Percentiles rank a stretch among this genome's conserved stretches.
Evolutionary conservation across 2,113 vertebrate species (phyloP).

Genomic region (Lophius piscatorius): DNA sequence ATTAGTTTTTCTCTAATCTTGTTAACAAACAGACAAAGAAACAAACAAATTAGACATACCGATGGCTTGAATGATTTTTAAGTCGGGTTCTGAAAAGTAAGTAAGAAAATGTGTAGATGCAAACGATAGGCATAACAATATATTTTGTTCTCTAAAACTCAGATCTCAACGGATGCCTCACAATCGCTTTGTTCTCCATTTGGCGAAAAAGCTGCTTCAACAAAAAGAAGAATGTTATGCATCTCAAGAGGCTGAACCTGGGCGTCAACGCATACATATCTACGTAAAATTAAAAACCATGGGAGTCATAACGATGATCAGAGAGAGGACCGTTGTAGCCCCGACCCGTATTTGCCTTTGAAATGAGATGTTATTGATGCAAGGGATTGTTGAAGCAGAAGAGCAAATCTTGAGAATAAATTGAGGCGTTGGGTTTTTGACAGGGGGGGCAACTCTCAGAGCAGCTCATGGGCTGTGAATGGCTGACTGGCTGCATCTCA

Average conservation of each 20-base stretch:
- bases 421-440: constrained; percentile 49
- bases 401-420: constrained; percentile 41
- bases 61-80: no score
- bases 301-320: neutral
- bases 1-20: no score
- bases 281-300: neutral
- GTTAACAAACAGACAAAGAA: no score
- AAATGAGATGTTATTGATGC: constrained; percentile 3
- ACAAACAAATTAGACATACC: no score
- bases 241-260: constrained; percentile 15
- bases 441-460: constrained; percentile 40
- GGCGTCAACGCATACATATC: constrained; percentile 4
- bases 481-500: constrained; percentile 49
- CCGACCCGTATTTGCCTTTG: neutral
- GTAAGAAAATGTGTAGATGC: no score
- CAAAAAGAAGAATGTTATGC: constrained; percentile 12
- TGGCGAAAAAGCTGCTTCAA: neutral
- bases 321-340: neutral
- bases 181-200: neutral
- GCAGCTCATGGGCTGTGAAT: constrained; percentile 36
- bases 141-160: no score
- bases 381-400: constrained; percentile 3
- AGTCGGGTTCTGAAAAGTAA: no score
- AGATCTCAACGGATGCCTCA: neutral
- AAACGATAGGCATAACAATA: no score